Base-by-base conservation (phyloP, 2,888 invertebrate species). In the Gasteruption jaculator region DNA sequence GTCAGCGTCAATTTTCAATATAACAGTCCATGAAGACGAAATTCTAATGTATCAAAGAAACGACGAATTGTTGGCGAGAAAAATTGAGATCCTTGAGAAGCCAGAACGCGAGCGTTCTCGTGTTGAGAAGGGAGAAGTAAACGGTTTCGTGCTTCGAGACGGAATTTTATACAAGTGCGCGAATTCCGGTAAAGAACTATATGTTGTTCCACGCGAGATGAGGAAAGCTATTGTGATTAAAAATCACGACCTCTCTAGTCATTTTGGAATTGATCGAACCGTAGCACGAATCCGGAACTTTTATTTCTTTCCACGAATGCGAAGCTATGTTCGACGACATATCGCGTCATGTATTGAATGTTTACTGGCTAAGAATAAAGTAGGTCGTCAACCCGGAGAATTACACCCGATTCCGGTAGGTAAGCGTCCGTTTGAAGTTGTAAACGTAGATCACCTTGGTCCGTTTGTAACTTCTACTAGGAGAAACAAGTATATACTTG, bases 311-410 rank as follows among this genome's bases (percentile, higher is more conserved):
- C 45, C 50, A 0, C 33, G 45, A 0, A 43, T 51, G 38, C 26
- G 38, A 3, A 8, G 27, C 2, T 52, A 52, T 20, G 34, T 54
- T 1, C 33, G 42, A 20, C 12, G 31, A 5, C 53, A 53, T 38
- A 48, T 60, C n/a, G 5, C 22, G 1, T 30, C 39, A 5, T 61
- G 59, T 34, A 14, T 59, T 1, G 46, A 57, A 10, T 61, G 48
- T 34, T 22, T 51, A 7, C 21, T 43, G 8, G 20, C 33, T 1
- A 43, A 45, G 33, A 41, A 37, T 10, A 43, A 44, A 41, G 42
- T 35, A 1, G 54, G 54, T 5, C 39, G 35, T 15, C 36, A 49
- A 20, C 44, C 26, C 1, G 56, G 57, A 5, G 39, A 44, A 2
- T 30, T 60, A 4, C 52, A 59, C 30, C 57, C 57, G 10, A 50